These are phyloP conservation scores for Kryptopterus vitreolus DNA, from an alignment of 2,797 vertebrate genomes.

Conservation along the genomic window DNA sequence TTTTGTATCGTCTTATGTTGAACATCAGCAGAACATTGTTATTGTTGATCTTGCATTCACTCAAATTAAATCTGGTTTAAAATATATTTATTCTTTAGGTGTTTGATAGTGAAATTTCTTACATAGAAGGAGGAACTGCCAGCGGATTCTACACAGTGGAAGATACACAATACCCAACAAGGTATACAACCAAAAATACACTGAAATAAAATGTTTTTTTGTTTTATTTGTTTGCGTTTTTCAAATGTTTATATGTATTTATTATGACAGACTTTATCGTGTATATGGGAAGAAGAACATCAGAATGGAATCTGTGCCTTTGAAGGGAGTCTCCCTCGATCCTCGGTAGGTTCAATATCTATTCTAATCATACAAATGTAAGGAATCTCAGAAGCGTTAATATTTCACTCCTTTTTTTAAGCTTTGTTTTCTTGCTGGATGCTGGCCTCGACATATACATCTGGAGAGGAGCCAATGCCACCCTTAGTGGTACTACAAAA, in stretches of 20 bases:
- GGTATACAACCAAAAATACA: constrained; percentile 69
- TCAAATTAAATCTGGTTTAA: not conserved
- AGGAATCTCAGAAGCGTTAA: not conserved
- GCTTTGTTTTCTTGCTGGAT: constrained; percentile 94
- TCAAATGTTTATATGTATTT: too few species aligned
- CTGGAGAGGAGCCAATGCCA: constrained; percentile 91
- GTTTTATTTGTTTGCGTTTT: too few species aligned
- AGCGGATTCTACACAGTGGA: constrained; percentile 97
- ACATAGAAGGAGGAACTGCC: constrained; percentile 93
- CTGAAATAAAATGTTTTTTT: not conserved
- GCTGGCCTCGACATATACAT: constrained; percentile 82
- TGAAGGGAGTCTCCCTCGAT: constrained; percentile 86
- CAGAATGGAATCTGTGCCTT: constrained; percentile 85
- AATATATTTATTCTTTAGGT: constrained; percentile 71
- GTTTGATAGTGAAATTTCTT: constrained; percentile 91
- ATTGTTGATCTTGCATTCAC: not conserved
- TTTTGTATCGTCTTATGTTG: not conserved
- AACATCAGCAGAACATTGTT: not conserved
- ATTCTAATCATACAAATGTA: not conserved
- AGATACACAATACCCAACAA: constrained; percentile 82
- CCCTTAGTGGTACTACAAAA: constrained; percentile 88
- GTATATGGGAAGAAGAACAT: constrained; percentile 96
- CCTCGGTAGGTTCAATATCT: constrained; percentile 78
- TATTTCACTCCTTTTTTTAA: constrained; percentile 54
- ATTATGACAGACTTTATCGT: constrained; percentile 82